These are phyloP conservation scores for Macrobrachium rosenbergii DNA, from an alignment of 1,140 invertebrate genomes.

Conservation along the genomic window DNA sequence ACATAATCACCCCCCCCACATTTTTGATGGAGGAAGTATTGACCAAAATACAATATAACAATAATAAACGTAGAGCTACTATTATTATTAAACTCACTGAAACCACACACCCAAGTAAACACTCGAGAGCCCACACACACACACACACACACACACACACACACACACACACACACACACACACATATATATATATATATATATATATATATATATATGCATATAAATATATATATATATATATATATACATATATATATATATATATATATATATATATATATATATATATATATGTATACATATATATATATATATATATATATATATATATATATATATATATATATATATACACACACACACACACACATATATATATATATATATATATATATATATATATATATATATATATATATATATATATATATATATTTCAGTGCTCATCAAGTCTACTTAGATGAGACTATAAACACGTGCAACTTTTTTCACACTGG, in stretches of 20 bases:
- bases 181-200: too few relatives aligned
- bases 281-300: neutral
- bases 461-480: neutral
- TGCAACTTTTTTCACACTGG: neutral
- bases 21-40: too few relatives aligned
- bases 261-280: neutral
- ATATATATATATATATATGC: neutral
- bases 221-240: slow-evolving; percentile 11
- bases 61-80: too few relatives aligned
- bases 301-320: slow-evolving; percentile 4
- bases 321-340: neutral
- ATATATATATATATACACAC: neutral
- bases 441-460: too few relatives aligned
- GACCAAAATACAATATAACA: too few relatives aligned
- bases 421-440: too few relatives aligned
- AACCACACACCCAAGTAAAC: too few relatives aligned
- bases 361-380: neutral
- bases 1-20: too few relatives aligned
- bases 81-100: too few relatives aligned
- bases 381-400: slow-evolving; percentile 20
- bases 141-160: too few relatives aligned
- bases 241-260: slow-evolving; percentile 10
- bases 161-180: too few relatives aligned
- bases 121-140: too few relatives aligned
- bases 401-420: slow-evolving; percentile 9